These are phyloP conservation scores for Sebastiscus albofasciatus DNA, from an alignment of 2,797 vertebrate species.

Conservation along the genomic window DNA sequence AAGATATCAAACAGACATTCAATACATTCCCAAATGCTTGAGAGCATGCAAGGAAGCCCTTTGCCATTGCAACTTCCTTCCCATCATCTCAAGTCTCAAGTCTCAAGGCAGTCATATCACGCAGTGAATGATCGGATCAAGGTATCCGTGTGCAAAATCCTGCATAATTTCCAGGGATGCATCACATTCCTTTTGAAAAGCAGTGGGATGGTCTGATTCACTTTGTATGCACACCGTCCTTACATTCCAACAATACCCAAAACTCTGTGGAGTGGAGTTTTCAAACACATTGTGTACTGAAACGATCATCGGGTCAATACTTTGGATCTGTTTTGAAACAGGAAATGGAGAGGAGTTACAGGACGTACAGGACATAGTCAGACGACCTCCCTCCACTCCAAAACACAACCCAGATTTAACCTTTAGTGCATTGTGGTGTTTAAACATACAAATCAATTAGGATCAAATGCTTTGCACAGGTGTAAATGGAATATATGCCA, in stretches of 20 bases:
- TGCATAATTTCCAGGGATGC: slow-evolving; percentile 53
- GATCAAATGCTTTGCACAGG: slow-evolving; percentile 29
- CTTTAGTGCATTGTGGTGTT: slow-evolving; percentile 44
- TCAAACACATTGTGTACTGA: slow-evolving; percentile 90
- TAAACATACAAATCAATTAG: slow-evolving; percentile 57
- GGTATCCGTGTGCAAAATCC: slow-evolving; percentile 34
- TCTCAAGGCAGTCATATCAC: slow-evolving; percentile 34
- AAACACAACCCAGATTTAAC: slow-evolving; percentile 13
- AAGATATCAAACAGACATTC: slow-evolving; percentile 39
- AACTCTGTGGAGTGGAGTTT: slow-evolving; percentile 85
- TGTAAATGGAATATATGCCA: slow-evolving; percentile 15
- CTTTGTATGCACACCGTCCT: slow-evolving; percentile 85
- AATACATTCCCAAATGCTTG: slow-evolving; percentile 42
- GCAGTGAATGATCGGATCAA: slow-evolving; percentile 39
- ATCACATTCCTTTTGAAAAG: slow-evolving; percentile 72
- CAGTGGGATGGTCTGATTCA: slow-evolving; percentile 79
- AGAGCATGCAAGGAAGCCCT: slow-evolving; percentile 60
- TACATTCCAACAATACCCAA: slow-evolving; percentile 90
- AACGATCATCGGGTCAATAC: slow-evolving; percentile 93
- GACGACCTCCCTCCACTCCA: slow-evolving; percentile 32
- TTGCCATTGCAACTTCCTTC: slow-evolving; percentile 28
- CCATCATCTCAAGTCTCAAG: slow-evolving; percentile 44
- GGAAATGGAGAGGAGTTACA: slow-evolving; percentile 81
- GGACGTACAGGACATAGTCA: slow-evolving; percentile 18
- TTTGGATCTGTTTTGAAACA: slow-evolving; percentile 93